Evolutionary conservation across 1,140 invertebrate species (phyloP).

Genomic region (Drosophila lacertosa): DNA sequence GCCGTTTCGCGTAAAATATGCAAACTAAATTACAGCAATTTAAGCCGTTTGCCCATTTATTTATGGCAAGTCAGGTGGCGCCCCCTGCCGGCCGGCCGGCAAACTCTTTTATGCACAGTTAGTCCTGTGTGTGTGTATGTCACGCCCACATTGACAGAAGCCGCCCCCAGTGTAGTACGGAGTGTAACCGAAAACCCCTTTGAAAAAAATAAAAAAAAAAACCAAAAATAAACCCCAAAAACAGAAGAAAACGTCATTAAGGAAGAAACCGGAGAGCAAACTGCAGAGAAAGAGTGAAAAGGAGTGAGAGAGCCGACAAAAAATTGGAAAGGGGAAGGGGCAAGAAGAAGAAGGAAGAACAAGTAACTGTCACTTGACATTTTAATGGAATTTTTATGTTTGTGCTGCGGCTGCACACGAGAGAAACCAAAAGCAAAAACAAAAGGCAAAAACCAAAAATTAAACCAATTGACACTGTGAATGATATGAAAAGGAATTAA

Average conservation of each 20-base stretch:
- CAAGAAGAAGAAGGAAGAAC: neutral
- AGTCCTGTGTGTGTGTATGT: constrained; percentile 3
- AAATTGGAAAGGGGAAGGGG: too few relatives aligned
- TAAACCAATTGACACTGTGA: constrained; percentile 5
- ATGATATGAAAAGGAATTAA: constrained; percentile 7
- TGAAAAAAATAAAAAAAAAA: constrained; percentile 3
- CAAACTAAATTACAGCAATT: constrained; percentile 61
- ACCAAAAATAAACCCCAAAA: constrained; percentile 10
- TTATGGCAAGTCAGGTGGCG: constrained; percentile 44
- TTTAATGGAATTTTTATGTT: constrained; percentile 77
- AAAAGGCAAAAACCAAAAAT: constrained; percentile 6
- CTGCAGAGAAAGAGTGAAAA: neutral
- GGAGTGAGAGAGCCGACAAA: constrained; percentile 4
- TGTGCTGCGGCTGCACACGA: constrained; percentile 26
- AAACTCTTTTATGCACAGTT: constrained; percentile 30
- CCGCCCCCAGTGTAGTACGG: neutral
- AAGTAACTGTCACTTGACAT: constrained; percentile 63
- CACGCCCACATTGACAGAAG: constrained; percentile 22
- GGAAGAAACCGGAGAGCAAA: neutral
- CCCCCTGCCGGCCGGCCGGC: constrained; percentile 43
- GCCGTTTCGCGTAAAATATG: constrained; percentile 48
- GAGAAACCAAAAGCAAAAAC: constrained; percentile 22
- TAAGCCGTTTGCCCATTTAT: constrained; percentile 48
- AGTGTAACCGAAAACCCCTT: constrained; percentile 9
- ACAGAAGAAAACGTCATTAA: constrained; percentile 22